Evolutionary conservation across 2,797 vertebrate species (phyloP), one percentile per base, ranked within the genome.

Genomic region (Esox lucius): DNA sequence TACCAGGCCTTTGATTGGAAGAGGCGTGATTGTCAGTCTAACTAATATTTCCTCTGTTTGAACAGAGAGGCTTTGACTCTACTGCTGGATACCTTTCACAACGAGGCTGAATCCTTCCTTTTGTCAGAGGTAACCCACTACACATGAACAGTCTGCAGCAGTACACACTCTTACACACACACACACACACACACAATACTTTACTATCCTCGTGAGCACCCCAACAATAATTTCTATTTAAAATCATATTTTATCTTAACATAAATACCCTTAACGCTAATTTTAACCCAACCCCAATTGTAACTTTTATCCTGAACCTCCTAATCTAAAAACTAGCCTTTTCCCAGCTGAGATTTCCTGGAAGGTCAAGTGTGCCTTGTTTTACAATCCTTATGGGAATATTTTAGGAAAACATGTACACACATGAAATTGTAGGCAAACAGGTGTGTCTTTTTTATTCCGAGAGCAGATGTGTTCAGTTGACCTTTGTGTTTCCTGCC

Each of bases 71-170:
- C 97, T 8, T 87, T 99, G 82, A 96, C 95, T 51, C 94, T 99
- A 85, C 95, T 98, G 68, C 94, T 99, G 0, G 97, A 98, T 87
- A 98, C 96, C 0, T 98, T 97, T 84, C 95, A 99, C 80, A 98
- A 96, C 1, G 97, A 98, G 77, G 96, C 96, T 1, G 97, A 98
- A 74, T 90, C 91, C 62, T 98, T 98, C 83, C 88, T 96, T 71
- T 88, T 95, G 71, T 95, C 95, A 0, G 96, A 98, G 90, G 97
- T 98, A 82, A 83, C 42, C n/a, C 67, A 16, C 22, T 64, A 35
- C 53, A 39, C 71, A 42, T 16, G 66, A 59, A 62, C 71, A 39
- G 5, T 49, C 9, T 95, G 77, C 66, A 24, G 22, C 64, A 28
- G 28, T 15, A 31, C 46, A 19, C 74, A 59, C 12, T n/a, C n/a